These are phyloP conservation scores for Syndactyla subalaris DNA, from an alignment of 2,797 vertebrate genomes.

Conservation along the genomic window DNA sequence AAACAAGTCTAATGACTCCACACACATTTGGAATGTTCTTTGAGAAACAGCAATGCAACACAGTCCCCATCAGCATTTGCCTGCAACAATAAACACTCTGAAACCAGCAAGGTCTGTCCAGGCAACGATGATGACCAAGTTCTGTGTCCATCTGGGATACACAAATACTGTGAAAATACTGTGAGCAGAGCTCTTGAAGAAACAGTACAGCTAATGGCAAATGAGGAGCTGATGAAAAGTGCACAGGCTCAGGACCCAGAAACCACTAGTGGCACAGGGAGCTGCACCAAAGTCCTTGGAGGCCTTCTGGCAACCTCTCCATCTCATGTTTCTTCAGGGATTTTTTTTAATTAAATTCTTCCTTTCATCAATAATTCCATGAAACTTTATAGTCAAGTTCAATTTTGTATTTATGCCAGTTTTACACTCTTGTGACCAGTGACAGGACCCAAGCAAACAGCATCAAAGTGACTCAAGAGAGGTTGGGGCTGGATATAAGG, in stretches of 20 bases:
- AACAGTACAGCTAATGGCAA: background rate
- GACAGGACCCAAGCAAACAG: background rate
- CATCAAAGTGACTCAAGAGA: background rate
- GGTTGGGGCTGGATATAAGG: background rate
- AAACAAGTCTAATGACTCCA: background rate
- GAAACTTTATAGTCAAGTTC: background rate
- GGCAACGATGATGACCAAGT: background rate
- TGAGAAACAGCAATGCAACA: background rate
- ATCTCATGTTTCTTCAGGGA: background rate
- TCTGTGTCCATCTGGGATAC: background rate
- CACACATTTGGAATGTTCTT: background rate
- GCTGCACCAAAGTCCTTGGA: background rate
- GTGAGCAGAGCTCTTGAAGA: background rate
- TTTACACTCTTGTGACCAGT: background rate
- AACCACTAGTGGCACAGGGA: background rate
- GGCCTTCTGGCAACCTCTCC: background rate
- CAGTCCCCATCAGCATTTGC: background rate
- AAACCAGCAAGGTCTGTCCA: background rate
- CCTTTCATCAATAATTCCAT: background rate
- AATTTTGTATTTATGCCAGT: background rate
- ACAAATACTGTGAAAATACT: background rate
- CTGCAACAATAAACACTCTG: background rate
- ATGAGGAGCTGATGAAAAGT: background rate
- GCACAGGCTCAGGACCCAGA: accelerated
- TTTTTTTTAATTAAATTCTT: background rate